Evolutionary conservation across 2,888 invertebrate genomes (phyloP).

Genomic region (Amphipoea oculea): DNA sequence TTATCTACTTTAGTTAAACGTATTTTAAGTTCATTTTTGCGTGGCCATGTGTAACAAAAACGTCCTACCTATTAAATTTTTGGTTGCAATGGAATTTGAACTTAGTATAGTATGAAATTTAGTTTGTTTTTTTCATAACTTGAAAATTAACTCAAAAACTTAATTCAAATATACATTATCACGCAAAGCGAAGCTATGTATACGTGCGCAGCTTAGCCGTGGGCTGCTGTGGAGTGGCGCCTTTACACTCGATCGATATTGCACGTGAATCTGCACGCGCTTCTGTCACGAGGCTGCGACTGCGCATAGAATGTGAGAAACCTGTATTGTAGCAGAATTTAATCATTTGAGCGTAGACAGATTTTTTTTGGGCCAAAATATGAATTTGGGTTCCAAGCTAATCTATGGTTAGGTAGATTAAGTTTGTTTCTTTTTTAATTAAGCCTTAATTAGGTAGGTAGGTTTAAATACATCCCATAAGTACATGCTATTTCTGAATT

Average conservation of each 20-base stretch:
- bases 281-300: conserved; percentile 47
- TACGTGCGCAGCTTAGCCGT: no score
- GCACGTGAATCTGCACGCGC: conserved; percentile 60
- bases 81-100: no score
- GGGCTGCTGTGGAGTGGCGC: not conserved
- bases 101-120: no score
- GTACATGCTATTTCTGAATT: not conserved
- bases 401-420: not conserved
- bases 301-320: conserved; percentile 33
- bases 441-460: not conserved
- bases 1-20: no score
- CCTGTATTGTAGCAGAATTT: not conserved
- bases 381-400: not conserved
- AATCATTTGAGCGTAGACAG: not conserved
- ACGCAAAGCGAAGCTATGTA: not conserved
- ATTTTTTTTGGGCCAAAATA: not conserved
- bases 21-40: no score
- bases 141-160: no score
- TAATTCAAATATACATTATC: not conserved
- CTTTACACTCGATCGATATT: conserved; percentile 26
- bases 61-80: no score
- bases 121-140: no score
- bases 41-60: no score
- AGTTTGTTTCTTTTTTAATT: not conserved
- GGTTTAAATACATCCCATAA: no score